Evolutionary conservation across 2,113 vertebrate genomes (phyloP).

Genomic region (Ornithorhynchus anatinus): DNA sequence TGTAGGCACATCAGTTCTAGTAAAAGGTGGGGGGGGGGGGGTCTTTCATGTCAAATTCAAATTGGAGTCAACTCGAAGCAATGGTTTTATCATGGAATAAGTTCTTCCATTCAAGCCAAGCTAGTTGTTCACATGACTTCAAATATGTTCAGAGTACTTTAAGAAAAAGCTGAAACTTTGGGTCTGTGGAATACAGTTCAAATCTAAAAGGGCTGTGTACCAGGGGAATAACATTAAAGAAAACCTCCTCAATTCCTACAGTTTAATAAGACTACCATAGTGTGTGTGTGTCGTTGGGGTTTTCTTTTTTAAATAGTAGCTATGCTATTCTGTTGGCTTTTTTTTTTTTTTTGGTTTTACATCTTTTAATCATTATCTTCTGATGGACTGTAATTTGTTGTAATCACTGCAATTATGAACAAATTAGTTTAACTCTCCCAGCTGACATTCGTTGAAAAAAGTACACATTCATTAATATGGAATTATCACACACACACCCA

Average conservation of each 20-base stretch:
- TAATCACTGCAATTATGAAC: neutral
- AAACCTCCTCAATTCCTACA: neutral
- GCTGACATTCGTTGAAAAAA: neutral
- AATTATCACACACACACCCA: neutral
- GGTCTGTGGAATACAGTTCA: neutral
- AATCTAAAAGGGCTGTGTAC: neutral
- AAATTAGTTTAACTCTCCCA: neutral
- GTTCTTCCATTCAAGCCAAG: no score
- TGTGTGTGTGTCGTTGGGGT: no score
- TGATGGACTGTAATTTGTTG: slow-evolving; percentile 4
- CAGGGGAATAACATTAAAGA: neutral
- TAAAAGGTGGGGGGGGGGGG: no score
- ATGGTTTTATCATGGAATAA: no score
- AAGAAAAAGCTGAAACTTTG: neutral
- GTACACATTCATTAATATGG: neutral
- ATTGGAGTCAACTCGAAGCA: no score
- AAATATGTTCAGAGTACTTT: no score
- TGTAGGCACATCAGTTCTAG: neutral
- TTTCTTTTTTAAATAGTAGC: neutral
- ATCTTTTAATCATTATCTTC: neutral
- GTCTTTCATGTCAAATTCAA: no score
- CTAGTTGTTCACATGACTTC: no score
- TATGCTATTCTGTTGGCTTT: neutral
- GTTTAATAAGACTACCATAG: neutral
- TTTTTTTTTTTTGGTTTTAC: neutral